A percentile compares a stretch with the other conserved stretches of the same genome.
Evolutionary conservation across 2,113 vertebrate species (phyloP).

Genomic region (Phycodurus eques): DNA sequence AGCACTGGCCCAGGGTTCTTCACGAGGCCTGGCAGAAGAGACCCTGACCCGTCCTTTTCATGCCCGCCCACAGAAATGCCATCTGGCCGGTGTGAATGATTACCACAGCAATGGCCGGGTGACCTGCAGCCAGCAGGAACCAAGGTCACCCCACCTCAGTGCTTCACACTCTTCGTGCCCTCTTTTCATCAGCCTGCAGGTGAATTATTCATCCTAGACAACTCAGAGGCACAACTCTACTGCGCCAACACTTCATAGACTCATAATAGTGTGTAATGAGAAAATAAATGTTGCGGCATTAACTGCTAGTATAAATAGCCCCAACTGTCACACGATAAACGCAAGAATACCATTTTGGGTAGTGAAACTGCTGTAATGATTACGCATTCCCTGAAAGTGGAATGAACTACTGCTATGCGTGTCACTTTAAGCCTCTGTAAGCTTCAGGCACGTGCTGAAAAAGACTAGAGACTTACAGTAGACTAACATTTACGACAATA

Average conservation of each 20-base stretch:
- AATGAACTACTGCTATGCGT: background rate
- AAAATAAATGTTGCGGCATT: constrained; percentile 28
- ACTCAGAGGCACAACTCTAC: constrained; percentile 41
- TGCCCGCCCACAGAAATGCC: constrained; percentile 76
- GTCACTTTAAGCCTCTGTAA: background rate
- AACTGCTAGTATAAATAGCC: constrained; percentile 14
- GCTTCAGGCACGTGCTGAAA: background rate
- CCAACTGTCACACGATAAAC: background rate
- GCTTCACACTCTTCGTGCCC: constrained; percentile 65
- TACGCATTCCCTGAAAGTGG: background rate
- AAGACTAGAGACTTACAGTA: background rate
- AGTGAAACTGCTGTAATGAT: background rate
- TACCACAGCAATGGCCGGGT: constrained; percentile 73
- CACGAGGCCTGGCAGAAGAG: constrained; percentile 70
- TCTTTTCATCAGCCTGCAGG: constrained; percentile 68
- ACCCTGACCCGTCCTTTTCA: constrained; percentile 77
- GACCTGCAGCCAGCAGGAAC: constrained; percentile 75
- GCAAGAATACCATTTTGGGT: constrained; percentile 1
- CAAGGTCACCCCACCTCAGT: constrained; percentile 77
- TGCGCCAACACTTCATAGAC: constrained; percentile 46
- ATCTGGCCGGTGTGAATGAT: constrained; percentile 83
- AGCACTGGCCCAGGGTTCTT: constrained; percentile 58
- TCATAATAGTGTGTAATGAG: constrained; percentile 48
- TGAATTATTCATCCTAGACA: constrained; percentile 68
- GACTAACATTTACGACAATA: background rate